phyloP scores from a whole-genome alignment of 2,888 invertebrate genomes.

The Altica lythri region DNA sequence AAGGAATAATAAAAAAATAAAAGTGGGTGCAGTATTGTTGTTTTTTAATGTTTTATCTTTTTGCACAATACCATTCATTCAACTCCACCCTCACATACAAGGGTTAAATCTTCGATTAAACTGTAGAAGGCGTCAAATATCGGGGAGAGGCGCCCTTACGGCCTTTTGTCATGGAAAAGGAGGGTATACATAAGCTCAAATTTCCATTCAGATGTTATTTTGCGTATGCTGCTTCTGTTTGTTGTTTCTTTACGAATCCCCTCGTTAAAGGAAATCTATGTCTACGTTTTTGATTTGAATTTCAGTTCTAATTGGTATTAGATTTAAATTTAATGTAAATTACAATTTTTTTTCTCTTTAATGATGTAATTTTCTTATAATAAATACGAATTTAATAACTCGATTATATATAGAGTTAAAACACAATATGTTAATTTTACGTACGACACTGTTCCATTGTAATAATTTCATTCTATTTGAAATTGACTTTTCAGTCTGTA shows the following conservation, averaged over 20 bases:
- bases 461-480: slow-evolving; percentile 15
- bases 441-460: slow-evolving; percentile 2
- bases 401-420: too few species aligned
- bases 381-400: too few species aligned
- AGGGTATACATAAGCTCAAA: slow-evolving; percentile 42
- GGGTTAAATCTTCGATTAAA: slow-evolving; percentile 53
- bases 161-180: slow-evolving; percentile 38
- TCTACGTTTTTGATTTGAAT: slow-evolving; percentile 16
- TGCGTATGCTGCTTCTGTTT: slow-evolving; percentile 42
- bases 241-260: slow-evolving; percentile 38
- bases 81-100: slow-evolving; percentile 48
- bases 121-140: slow-evolving; percentile 51
- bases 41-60: slow-evolving; percentile 40
- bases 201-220: slow-evolving; percentile 46
- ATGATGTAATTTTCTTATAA: too few species aligned
- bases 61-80: slow-evolving; percentile 44
- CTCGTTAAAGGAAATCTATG: slow-evolving; percentile 28
- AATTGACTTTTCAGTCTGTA: slow-evolving; percentile 27
- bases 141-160: slow-evolving; percentile 42
- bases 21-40: slow-evolving; percentile 30
- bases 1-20: slow-evolving; percentile 28
- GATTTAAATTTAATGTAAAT: not conserved
- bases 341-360: too few species aligned
- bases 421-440: slow-evolving; percentile 1
- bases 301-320: slow-evolving; percentile 1